Conservation (phyloP, 1,140 invertebrate species). For the Megalopta genalis region DNA sequence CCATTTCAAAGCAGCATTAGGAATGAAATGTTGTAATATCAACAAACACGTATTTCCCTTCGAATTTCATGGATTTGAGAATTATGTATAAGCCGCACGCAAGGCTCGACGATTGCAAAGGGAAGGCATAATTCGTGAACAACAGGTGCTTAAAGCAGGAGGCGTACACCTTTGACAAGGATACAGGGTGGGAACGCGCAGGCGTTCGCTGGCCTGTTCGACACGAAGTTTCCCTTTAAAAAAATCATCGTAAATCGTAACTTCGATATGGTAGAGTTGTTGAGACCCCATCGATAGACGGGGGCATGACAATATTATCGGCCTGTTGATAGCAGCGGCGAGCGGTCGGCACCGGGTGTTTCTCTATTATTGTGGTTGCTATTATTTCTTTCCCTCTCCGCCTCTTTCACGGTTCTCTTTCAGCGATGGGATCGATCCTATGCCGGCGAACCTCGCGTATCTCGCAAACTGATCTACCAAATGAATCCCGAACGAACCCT, state of each 20-base stretch:
- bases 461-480: neutral
- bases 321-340: neutral
- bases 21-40: no score
- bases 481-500: no score
- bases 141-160: slow-evolving; percentile 13
- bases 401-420: neutral
- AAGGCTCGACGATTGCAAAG: neutral
- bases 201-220: neutral
- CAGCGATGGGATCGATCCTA: slow-evolving; percentile 36
- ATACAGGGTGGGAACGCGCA: neutral
- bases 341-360: neutral
- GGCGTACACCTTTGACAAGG: neutral
- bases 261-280: neutral
- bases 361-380: slow-evolving; percentile 17
- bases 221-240: neutral
- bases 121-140: slow-evolving; percentile 6
- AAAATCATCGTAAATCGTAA: neutral
- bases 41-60: no score
- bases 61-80: no score
- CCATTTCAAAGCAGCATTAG: no score
- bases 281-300: neutral
- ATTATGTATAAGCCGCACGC: no score
- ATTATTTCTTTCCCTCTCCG: slow-evolving; percentile 16
- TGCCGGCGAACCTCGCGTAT: neutral
- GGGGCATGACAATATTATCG: neutral